Conservation (phyloP, 2,888 invertebrate species). For the Xiphydria camelus region DNA sequence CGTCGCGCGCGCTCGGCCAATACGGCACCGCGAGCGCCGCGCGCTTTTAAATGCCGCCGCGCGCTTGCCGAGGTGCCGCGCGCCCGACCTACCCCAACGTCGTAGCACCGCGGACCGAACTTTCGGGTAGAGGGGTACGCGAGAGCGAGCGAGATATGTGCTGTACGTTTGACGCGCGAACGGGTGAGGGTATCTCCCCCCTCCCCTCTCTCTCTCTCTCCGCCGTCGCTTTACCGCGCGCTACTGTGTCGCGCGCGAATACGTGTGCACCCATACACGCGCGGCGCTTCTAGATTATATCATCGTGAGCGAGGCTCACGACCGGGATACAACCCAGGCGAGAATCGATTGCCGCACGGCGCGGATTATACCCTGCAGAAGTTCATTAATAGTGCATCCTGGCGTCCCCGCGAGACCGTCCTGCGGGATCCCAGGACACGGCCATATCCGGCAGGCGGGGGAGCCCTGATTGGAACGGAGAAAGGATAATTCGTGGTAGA, state of each 20-base stretch:
- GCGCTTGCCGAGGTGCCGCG: not conserved
- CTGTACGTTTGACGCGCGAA: too few relatives aligned
- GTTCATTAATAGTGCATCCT: conserved; percentile 35
- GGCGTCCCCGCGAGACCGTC: not conserved
- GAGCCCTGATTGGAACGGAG: too few relatives aligned
- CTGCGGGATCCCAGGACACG: too few relatives aligned
- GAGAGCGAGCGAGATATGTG: too few relatives aligned
- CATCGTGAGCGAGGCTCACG: conserved; percentile 18
- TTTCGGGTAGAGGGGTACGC: too few relatives aligned
- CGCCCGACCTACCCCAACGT: conserved; percentile 30
- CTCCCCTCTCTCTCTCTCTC: not conserved
- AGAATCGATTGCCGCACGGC: conserved; percentile 37
- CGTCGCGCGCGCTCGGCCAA: too few relatives aligned
- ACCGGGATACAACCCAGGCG: conserved; percentile 13
- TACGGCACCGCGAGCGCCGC: too few relatives aligned
- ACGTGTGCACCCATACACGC: not conserved
- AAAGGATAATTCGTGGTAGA: too few relatives aligned
- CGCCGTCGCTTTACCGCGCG: not conserved
- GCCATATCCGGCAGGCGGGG: too few relatives aligned
- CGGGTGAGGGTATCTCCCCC: not conserved
- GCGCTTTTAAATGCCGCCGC: too few relatives aligned
- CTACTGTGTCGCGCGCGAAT: not conserved
- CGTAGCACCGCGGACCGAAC: conserved; percentile 6
- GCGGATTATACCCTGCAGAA: conserved; percentile 28
- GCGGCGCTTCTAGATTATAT: conserved; percentile 4